Evolutionary conservation across 92 coral and sea anemone genomes (phyloP).

Genomic region (Actinernus sp.): DNA sequence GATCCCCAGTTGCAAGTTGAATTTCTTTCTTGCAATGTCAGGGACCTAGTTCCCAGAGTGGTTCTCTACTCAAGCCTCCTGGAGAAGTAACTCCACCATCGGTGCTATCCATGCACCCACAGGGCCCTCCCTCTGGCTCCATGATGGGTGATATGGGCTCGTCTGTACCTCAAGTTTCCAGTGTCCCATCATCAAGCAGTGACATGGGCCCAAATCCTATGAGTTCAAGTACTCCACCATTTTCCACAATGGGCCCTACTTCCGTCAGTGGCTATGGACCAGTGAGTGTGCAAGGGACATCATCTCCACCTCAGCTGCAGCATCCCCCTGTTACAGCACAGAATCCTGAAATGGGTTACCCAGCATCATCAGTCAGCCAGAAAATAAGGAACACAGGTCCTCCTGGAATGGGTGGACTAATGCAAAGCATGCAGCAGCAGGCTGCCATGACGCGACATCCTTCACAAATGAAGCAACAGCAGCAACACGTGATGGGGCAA

Average conservation of each 20-base stretch:
- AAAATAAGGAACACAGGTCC: constrained; percentile 58
- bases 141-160: constrained; percentile 59
- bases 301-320: constrained; percentile 83
- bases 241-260: constrained; percentile 62
- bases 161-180: constrained; percentile 28
- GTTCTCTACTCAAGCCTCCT: constrained; percentile 18
- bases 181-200: constrained; percentile 24
- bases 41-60: constrained; percentile 6
- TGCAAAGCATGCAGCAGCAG: constrained; percentile 66
- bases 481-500: constrained; percentile 82
- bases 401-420: constrained; percentile 61
- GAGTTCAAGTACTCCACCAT: constrained; percentile 37
- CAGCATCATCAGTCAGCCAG: constrained; percentile 63
- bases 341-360: constrained; percentile 52
- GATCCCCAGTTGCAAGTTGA: no score
- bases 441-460: constrained; percentile 75
- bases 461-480: constrained; percentile 78
- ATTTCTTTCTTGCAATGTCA: no score
- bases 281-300: constrained; percentile 49
- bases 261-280: constrained; percentile 53
- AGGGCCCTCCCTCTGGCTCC: constrained; percentile 64
- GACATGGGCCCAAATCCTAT: constrained; percentile 28
- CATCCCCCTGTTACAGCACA: constrained; percentile 75
- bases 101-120: constrained; percentile 51
- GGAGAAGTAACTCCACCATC: constrained; percentile 66